Evolutionary conservation across 2,797 vertebrate genomes (phyloP), one percentile per base, ranked within the genome.

Genomic region (Paratrypauchen microcephalus): DNA sequence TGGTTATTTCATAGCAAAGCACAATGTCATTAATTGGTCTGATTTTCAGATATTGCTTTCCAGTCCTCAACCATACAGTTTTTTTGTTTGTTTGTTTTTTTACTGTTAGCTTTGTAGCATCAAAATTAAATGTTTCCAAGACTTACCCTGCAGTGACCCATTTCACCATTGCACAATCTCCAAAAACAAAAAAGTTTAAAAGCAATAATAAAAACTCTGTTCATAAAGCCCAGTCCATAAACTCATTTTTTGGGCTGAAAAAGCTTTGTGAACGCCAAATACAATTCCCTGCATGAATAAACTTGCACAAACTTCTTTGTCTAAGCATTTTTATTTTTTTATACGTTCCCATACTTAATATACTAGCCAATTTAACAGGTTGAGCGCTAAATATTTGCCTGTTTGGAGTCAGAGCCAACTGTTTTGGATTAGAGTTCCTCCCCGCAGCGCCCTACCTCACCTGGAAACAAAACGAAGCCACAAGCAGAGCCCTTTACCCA

Each of bases 401-500:
- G 11, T n/a, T 66, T 54, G 28, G 48, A 32, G 11, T n/a, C 4
- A 4, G n/a, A 36, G 16, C 28, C 50, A 39, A n/a, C 50, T 72
- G 47, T 61, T 64, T 50, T 32, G 47, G 4, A 57, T 71, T 62
- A 69, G 66, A 39, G 23, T n/a, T 39, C 23, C 18, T 13, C 61
- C 41, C 59, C 24, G 57, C 23, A 16, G 0, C 18, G 19, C 39
- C 54, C 59, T 41, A 15, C 32, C 21, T 28, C 65, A 82, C 73
- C 78, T 77, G 73, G 75, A 18, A 74, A 69, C 58, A 68, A 36
- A 52, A 71, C 63, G 39, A 66, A 16, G 19, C 72, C 68, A 70
- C 15, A n/a, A 59, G 68, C 81, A 80, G 75, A 73, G 69, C 73
- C 69, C 77, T 80, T 69, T 81, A 89, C 80, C 71, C 68, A 75